These are phyloP conservation scores for Thunnus thynnus DNA, from an alignment of 2,113 vertebrate genomes.

Conservation along the genomic window DNA sequence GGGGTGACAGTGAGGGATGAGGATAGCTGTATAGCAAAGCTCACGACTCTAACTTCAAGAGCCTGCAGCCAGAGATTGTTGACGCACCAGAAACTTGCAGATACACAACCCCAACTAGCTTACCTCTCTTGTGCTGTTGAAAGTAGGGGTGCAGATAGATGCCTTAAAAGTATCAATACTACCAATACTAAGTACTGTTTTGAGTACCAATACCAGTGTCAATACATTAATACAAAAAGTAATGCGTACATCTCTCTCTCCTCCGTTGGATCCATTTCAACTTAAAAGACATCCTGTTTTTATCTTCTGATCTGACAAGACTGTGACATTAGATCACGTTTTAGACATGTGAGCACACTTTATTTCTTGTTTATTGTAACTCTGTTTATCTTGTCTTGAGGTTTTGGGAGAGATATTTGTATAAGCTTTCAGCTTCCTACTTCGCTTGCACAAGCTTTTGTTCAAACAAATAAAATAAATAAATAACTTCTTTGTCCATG, in stretches of 20 bases:
- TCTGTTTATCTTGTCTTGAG: no score
- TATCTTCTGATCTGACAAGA: background rate
- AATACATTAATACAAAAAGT: background rate
- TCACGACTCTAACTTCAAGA: background rate
- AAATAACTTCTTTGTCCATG: no score
- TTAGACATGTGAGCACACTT: background rate
- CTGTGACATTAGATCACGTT: background rate
- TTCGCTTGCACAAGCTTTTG: no score
- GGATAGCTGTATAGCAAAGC: background rate
- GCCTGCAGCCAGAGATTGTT: background rate
- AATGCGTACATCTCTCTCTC: background rate
- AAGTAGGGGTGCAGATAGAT: background rate
- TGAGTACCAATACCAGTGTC: background rate
- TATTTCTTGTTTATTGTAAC: no score
- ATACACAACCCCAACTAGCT: background rate
- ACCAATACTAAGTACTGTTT: background rate
- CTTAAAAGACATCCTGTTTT: background rate
- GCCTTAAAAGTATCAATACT: background rate
- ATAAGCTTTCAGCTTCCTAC: no score
- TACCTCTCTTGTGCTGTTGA: background rate
- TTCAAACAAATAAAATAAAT: no score
- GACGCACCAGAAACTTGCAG: background rate
- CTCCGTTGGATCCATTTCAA: background rate
- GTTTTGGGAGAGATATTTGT: no score
- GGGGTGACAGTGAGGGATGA: background rate